Base-by-base conservation (phyloP, 2,113 vertebrate genomes). In the Equus quagga region DNA sequence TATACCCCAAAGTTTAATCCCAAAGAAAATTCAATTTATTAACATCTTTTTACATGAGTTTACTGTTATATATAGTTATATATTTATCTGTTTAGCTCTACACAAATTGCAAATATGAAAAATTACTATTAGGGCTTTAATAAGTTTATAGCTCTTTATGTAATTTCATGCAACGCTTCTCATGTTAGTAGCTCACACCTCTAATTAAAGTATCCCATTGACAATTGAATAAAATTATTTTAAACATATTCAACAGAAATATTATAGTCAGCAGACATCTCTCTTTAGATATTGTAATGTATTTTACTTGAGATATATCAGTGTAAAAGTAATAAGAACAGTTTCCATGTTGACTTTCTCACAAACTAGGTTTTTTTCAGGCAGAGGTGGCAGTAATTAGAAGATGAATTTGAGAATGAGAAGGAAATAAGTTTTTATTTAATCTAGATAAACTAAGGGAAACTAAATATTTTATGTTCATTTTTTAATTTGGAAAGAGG, bases 101-200 rank as follows among this genome's bases (percentile, higher is more conserved):
- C 12, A 60, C 6, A 69, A 44, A 51, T 17, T 60, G 89, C 49
- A 98, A 97, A 98, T 91, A 65, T 79, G 60, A 94, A 94, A 31
- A 93, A 93, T 95, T 97, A 44, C 26, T 94, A 88, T 97, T 94
- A 96, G 33, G 26, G 2, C 90, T 70, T 84, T 97, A 96, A 94
- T 94, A 97, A 96, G 95, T 97, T 97, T 96, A 84, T 87, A 97
- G 97, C 6, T 24, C 91, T 65, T 96, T 96, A 79, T 49, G 79
- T n/a, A 67, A 86, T 95, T 97, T 93, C 26, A 81, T 95, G 76
- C 44, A 94, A 86, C 17, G 89, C 18, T 58, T 97, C 15, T 94
- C 95, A 97, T 67, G 11, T 79, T 96, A 96, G 81, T 94, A 70
- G 41, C 67, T 18, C 44, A 41, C 84, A 91, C 95, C 26, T 14